Conservation (phyloP, 2,888 invertebrate species). For the Phytoseiulus persimilis region DNA sequence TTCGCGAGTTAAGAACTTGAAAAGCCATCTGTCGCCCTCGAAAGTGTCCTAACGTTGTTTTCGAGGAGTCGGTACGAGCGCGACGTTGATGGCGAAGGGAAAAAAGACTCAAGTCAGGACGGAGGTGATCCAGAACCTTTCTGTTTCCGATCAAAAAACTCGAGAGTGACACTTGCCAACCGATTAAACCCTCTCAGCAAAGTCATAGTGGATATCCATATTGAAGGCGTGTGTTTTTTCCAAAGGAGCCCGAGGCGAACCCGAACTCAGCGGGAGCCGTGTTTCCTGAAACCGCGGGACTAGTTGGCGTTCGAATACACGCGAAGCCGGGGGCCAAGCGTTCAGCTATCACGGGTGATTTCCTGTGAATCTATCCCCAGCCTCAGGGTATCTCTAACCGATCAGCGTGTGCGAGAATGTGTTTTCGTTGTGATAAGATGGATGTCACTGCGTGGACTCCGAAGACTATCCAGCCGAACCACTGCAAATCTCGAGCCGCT, state of each 20-base stretch:
- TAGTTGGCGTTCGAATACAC: constrained; percentile 51
- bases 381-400: no score
- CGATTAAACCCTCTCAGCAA: no score
- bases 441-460: no score
- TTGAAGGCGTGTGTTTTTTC: no score
- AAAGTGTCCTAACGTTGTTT: neutral
- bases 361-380: neutral
- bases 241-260: neutral
- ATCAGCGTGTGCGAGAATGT: no score
- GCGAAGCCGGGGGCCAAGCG: constrained; percentile 69
- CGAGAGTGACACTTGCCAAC: no score
- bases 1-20: neutral
- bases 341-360: constrained; percentile 59
- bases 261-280: neutral
- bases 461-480: no score
- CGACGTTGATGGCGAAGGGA: constrained; percentile 6
- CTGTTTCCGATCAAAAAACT: no score
- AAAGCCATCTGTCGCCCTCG: neutral
- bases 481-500: no score
- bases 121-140: no score
- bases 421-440: no score
- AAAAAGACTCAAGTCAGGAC: neutral
- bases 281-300: neutral
- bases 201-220: no score
- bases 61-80: neutral